phyloP scores from a whole-genome alignment of 2,113 vertebrate genomes.

The Poeciliopsis prolifica region DNA sequence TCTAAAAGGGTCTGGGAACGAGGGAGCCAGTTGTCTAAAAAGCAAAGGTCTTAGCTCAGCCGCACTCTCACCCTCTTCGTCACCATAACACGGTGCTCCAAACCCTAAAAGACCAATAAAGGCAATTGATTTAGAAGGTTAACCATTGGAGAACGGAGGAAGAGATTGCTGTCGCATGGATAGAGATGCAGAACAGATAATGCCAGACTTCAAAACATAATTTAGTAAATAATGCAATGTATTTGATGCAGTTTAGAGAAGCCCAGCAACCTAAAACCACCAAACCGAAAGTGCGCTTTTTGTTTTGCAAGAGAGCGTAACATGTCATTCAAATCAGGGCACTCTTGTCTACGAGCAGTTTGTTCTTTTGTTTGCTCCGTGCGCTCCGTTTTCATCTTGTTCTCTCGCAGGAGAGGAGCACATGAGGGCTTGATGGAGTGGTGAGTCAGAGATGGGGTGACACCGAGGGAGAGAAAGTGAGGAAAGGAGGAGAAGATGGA shows the following conservation, averaged over 20 bases:
- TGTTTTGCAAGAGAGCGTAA: conserved; percentile 52
- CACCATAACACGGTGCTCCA: conserved; percentile 25
- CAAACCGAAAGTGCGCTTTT: conserved; percentile 53
- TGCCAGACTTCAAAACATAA: conserved; percentile 7
- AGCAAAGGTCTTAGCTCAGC: conserved; percentile 45
- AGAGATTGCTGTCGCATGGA: not conserved
- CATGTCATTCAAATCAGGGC: conserved; percentile 70
- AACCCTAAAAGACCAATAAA: conserved; percentile 19
- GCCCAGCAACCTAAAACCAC: conserved; percentile 52
- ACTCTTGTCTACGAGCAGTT: conserved; percentile 74
- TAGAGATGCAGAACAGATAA: not conserved
- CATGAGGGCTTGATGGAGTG: conserved; percentile 68
- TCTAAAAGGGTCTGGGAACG: conserved; percentile 49
- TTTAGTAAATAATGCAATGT: conserved; percentile 19
- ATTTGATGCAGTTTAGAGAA: conserved; percentile 23
- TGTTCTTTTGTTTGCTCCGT: conserved; percentile 70
- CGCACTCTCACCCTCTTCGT: conserved; percentile 3
- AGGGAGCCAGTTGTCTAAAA: conserved; percentile 53
- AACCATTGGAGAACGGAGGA: not conserved
- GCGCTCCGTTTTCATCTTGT: conserved; percentile 75
- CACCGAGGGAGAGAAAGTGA: conserved; percentile 53
- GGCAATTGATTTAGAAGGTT: not conserved
- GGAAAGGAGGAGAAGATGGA: conserved; percentile 56
- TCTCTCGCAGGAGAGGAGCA: conserved; percentile 61
- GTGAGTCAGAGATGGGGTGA: conserved; percentile 70